Conservation (phyloP, 2,888 invertebrate species). For the Lomographa bimaculata region DNA sequence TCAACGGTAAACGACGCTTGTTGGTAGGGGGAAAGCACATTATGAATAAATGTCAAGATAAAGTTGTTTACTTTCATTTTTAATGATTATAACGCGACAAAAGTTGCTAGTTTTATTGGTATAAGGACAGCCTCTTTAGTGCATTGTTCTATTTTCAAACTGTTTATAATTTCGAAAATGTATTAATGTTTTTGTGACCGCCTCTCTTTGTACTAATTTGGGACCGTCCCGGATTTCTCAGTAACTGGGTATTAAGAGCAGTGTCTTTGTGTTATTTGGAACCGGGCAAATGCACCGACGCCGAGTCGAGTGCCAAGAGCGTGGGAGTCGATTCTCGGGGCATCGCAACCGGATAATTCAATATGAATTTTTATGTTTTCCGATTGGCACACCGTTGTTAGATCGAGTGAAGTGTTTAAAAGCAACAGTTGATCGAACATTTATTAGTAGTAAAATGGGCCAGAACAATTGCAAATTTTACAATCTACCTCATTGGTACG, state of each 20-base stretch:
- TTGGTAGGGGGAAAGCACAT: conserved; percentile 12
- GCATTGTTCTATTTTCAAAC: conserved; percentile 1
- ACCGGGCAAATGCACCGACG: conserved; percentile 68
- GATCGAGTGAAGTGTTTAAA: too few relatives aligned
- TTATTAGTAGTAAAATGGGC: too few relatives aligned
- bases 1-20: conserved; percentile 34
- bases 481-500: too few relatives aligned
- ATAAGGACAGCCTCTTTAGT: too few relatives aligned
- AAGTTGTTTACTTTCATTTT: conserved; percentile 26
- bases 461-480: too few relatives aligned
- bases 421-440: too few relatives aligned
- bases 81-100: conserved; percentile 10
- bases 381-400: conserved; percentile 1
- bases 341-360: conserved; percentile 28
- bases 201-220: conserved; percentile 36
- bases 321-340: conserved; percentile 54
- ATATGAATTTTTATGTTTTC: conserved; percentile 15
- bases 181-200: too few relatives aligned
- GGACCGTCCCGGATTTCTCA: conserved; percentile 53
- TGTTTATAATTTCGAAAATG: background rate
- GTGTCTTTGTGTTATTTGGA: conserved; percentile 71
- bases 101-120: conserved; percentile 1
- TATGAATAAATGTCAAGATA: conserved; percentile 19
- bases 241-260: conserved; percentile 74
- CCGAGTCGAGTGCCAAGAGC: conserved; percentile 69